phyloP scores from a whole-genome alignment of 2,888 invertebrate species.

The Osmoderma eremita region DNA sequence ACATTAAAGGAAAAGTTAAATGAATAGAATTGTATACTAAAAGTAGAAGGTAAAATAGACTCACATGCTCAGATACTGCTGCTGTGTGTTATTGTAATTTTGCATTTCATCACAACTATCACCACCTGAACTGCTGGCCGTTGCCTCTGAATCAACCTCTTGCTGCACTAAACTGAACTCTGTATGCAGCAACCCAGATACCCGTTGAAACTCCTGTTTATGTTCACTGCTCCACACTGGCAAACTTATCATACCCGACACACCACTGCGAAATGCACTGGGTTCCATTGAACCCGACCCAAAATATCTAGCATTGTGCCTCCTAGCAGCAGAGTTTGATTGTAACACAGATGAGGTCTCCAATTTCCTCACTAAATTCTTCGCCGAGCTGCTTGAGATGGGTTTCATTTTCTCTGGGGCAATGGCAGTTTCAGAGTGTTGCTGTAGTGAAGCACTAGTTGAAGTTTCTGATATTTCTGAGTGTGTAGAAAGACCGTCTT shows the following conservation, averaged over 20 bases:
- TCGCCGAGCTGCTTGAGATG: constrained; percentile 67
- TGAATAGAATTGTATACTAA: not conserved
- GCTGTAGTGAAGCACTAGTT: constrained; percentile 20
- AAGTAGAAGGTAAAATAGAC: constrained; percentile 59
- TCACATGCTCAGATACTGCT: constrained; percentile 83
- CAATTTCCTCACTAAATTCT: constrained; percentile 68
- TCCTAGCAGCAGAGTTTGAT: constrained; percentile 59
- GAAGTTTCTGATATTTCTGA: constrained; percentile 25
- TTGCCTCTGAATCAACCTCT: constrained; percentile 90
- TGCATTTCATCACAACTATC: constrained; percentile 93
- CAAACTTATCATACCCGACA: constrained; percentile 58
- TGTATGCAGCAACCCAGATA: constrained; percentile 77
- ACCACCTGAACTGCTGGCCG: constrained; percentile 92
- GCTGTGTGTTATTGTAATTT: constrained; percentile 79
- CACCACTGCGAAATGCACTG: constrained; percentile 51
- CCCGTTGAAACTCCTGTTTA: constrained; percentile 72
- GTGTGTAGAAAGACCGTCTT: constrained; percentile 47
- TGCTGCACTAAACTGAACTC: constrained; percentile 79
- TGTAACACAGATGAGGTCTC: constrained; percentile 64
- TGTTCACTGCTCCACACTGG: constrained; percentile 64
- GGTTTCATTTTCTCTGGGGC: constrained; percentile 57
- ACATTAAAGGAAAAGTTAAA: too few relatives aligned
- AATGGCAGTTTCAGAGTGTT: constrained; percentile 29
- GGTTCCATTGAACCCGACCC: constrained; percentile 64
- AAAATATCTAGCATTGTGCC: constrained; percentile 64